Percentiles rank a stretch among this genome's conserved stretches.
phyloP scores from a whole-genome alignment of 2,113 vertebrate species.

The Nibea coibor region DNA sequence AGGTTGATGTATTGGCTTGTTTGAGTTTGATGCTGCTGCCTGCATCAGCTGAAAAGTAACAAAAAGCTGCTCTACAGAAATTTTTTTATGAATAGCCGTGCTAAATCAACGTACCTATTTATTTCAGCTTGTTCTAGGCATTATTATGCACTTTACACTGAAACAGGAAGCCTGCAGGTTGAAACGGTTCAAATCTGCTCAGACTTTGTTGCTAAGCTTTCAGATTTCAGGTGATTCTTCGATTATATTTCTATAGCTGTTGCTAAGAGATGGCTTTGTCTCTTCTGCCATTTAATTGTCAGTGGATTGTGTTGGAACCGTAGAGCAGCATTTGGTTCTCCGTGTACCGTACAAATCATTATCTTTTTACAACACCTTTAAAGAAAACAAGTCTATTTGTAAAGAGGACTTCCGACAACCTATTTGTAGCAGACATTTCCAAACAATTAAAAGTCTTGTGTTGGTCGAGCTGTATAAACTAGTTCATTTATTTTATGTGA shows the following conservation, averaged over 20 bases:
- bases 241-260: background rate
- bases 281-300: background rate
- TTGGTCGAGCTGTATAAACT: too few species aligned
- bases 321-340: background rate
- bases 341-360: background rate
- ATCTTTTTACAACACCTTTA: background rate
- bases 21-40: background rate
- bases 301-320: background rate
- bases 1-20: background rate
- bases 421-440: too few species aligned
- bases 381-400: too few species aligned
- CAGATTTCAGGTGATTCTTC: too few species aligned
- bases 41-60: background rate
- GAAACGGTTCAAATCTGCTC: background rate
- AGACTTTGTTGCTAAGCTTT: background rate
- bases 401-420: too few species aligned
- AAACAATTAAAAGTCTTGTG: too few species aligned
- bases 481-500: too few species aligned
- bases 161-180: background rate
- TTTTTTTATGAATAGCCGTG: too few species aligned
- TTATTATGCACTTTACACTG: background rate
- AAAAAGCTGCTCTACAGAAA: background rate
- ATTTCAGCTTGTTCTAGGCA: background rate
- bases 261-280: background rate
- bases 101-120: too few species aligned